Base-by-base conservation (phyloP, 2,113 vertebrate species). In the Odocoileus hemionus region DNA sequence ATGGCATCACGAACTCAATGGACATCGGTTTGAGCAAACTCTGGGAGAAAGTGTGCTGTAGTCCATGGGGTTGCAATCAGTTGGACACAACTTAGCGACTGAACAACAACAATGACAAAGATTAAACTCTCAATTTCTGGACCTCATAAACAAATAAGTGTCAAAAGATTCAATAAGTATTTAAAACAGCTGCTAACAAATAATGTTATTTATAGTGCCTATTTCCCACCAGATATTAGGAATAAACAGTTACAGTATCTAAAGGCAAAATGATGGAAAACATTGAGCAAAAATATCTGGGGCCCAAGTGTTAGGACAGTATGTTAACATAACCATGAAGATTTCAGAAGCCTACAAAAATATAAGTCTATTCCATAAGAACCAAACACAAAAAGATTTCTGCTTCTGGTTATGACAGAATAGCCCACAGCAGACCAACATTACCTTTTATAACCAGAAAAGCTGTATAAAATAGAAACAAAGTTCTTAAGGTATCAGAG, bases 161-260 rank as follows among this genome's bases (percentile, higher is more conserved):
- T 79, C 64, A 90, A 90, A 86, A 95, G 52, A 97, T 25, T 67
- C 54, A 85, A 10, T 88, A 91, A 95, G 39, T 43, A 89, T 28
- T 89, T 80, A 89, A 94, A 94, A 86, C 36, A 96, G 85, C 4
- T 85, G 52, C 67, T 96, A 85, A 92, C 30, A 92, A 92, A 90
- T 78, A 50, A 76, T 21, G 58, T 74, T 61, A 74, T 64, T 89
- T 89, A 82, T 30, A 21, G 39, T 85, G 23, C 58, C 67, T 61
- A 89, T 85, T 94, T 52, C 84, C 50, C 55, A 64, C 83, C 36
- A 92, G 64, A 60, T 80, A 79, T 47, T 52, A 95, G 64, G 52
- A 88, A 47, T 54, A 83, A 55, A 8, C 30, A 91, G 50, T 88
- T 91, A 67, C 45, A 5, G 17, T 57, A n/a, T 50, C 45, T 70